Base-by-base conservation (phyloP, 2,113 vertebrate species). In the Rutilus rutilus region DNA sequence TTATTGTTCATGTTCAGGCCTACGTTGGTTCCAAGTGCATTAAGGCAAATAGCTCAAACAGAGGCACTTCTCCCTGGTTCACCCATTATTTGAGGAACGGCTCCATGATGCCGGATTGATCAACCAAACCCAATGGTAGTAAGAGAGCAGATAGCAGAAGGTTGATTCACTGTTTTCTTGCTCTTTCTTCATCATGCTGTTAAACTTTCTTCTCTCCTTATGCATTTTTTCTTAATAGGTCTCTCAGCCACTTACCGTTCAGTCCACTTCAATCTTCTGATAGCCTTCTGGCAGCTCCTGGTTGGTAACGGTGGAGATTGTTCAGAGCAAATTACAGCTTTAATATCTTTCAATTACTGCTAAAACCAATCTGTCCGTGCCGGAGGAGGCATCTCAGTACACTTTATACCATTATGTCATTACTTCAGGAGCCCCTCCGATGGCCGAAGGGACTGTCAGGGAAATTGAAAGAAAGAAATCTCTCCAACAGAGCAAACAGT, bases 271-370 rank as follows among this genome's bases (percentile, higher is more conserved):
- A 33, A 69, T 52, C n/a, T 39, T 57, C 82, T 85, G 90, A 88
- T 90, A 90, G 84, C 87, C 78, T 84, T 83, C 86, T 86, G 87
- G 86, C 81, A 69, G 60, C 69, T 82, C 52, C 76, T 74, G 27
- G 80, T 85, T 86, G 80, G 85, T 74, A 75, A 86, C 21, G 23
- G 86, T 86, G 85, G 76, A 85, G 89, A 88, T 89, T 88, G 87
- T 87, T 91, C 87, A 90, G 86, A 93, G 91, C 92, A 92, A 93
- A 92, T 93, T 93, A 93, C 86, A 78, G 75, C 78, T 88, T 84
- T 75, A 89, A 93, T 92, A 92, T 91, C 88, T 89, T 90, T 92
- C 91, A 88, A 90, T 88, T 88, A 87, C 85, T 87, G 85, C 85
- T 88, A 85, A 87, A 78, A 77, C 62, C 54, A 80, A 74, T 82